Evolutionary conservation across 2,888 invertebrate genomes (phyloP).

Genomic region (Cistogaster globosa): DNA sequence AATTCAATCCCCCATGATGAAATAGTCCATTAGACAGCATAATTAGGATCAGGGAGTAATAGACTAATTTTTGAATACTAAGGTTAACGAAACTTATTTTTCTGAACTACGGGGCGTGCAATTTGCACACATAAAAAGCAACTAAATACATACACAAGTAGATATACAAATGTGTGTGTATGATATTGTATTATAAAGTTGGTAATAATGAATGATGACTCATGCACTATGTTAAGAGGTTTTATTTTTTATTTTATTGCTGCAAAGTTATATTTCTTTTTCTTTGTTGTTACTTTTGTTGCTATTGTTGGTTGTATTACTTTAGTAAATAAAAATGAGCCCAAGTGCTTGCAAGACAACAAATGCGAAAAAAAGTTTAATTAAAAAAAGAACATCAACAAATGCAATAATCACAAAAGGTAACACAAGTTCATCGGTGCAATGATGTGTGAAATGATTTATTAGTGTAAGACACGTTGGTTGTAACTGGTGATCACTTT

Average conservation of each 20-base stretch:
- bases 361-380: conserved; percentile 46
- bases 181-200: neutral
- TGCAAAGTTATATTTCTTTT: conserved; percentile 31
- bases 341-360: conserved; percentile 66
- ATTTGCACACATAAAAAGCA: neutral
- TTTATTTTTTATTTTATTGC: conserved; percentile 15
- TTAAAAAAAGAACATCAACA: conserved; percentile 20
- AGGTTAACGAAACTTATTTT: neutral
- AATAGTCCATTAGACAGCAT: too few relatives aligned
- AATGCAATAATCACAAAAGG: conserved; percentile 48
- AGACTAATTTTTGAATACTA: too few relatives aligned
- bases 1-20: too few relatives aligned
- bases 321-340: conserved; percentile 50
- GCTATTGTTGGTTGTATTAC: conserved; percentile 34
- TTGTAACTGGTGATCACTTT: conserved; percentile 44
- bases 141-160: neutral
- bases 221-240: conserved; percentile 45
- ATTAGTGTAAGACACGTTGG: conserved; percentile 49
- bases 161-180: neutral
- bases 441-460: conserved; percentile 58
- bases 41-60: too few relatives aligned
- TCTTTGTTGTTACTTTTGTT: conserved; percentile 31
- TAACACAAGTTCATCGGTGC: conserved; percentile 63
- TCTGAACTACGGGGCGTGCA: neutral
- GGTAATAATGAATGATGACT: conserved; percentile 56